phyloP scores from a whole-genome alignment of 2,888 invertebrate genomes.

The Apodemia duryi region DNA sequence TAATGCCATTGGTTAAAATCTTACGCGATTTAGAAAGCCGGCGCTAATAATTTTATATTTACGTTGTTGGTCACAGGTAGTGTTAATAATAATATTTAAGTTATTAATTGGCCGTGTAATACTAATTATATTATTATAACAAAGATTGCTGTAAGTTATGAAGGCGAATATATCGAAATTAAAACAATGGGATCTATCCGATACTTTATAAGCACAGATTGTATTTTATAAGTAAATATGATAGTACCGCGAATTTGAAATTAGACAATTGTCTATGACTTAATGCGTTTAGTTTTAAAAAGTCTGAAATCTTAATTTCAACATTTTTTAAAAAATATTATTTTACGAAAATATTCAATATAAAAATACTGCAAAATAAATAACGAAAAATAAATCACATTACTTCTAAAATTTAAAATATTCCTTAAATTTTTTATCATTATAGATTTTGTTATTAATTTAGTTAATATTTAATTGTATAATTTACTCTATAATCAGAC shows the following conservation, averaged over 20 bases:
- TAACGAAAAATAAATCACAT: too few species aligned
- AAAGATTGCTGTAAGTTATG: too few species aligned
- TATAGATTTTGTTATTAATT: too few species aligned
- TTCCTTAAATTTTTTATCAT: too few species aligned
- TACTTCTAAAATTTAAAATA: too few species aligned
- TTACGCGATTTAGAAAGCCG: conserved; percentile 13
- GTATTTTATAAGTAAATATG: not conserved
- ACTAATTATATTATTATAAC: not conserved
- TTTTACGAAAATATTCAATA: not conserved
- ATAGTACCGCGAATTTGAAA: conserved; percentile 1
- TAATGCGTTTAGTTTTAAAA: conserved; percentile 14
- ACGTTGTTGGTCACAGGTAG: not conserved
- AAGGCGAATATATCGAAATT: not conserved
- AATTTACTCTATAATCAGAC: too few species aligned
- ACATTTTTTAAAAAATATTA: not conserved
- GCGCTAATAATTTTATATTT: not conserved
- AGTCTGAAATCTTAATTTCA: not conserved
- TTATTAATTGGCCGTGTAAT: not conserved
- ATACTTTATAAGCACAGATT: not conserved
- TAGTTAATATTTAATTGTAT: too few species aligned
- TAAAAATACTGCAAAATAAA: not conserved
- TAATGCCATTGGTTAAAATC: too few species aligned
- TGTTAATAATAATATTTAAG: not conserved
- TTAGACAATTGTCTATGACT: conserved; percentile 16
- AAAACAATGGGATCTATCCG: not conserved